These are phyloP conservation scores for Drosophila demipolita DNA, from an alignment of 2,888 invertebrate species.

Conservation along the genomic window DNA sequence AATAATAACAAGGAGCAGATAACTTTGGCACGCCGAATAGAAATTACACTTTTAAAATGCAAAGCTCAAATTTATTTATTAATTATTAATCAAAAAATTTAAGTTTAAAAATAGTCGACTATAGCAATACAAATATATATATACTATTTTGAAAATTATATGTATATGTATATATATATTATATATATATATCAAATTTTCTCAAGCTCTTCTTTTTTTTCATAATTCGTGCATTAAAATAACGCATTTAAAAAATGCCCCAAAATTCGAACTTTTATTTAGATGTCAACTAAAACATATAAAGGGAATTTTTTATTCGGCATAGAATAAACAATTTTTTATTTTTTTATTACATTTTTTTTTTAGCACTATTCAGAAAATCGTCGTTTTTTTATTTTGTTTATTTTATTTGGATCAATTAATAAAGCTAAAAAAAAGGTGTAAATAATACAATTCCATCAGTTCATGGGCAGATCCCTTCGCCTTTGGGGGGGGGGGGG, in stretches of 20 bases:
- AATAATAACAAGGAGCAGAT: background rate
- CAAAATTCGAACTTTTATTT: background rate
- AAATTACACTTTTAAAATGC: background rate
- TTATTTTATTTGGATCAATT: background rate
- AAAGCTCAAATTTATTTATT: background rate
- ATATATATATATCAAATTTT: no score
- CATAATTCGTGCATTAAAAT: background rate
- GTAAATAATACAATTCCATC: background rate
- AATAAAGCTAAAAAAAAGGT: background rate
- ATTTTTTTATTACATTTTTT: no score
- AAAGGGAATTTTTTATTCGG: no score
- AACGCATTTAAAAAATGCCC: background rate
- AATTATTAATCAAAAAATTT: background rate
- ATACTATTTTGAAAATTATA: no score
- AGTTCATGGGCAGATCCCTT: background rate
- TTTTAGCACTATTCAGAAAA: background rate
- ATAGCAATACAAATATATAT: background rate
- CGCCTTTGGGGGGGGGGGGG: background rate
- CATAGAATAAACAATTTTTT: no score
- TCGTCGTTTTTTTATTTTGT: background rate
- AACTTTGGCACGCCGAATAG: background rate
- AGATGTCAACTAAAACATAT: no score
- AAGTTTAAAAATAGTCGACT: background rate
- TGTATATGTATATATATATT: no score
- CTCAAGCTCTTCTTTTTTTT: background rate